Conservation (phyloP, 2,888 invertebrate species). For the Apamea crenata region DNA sequence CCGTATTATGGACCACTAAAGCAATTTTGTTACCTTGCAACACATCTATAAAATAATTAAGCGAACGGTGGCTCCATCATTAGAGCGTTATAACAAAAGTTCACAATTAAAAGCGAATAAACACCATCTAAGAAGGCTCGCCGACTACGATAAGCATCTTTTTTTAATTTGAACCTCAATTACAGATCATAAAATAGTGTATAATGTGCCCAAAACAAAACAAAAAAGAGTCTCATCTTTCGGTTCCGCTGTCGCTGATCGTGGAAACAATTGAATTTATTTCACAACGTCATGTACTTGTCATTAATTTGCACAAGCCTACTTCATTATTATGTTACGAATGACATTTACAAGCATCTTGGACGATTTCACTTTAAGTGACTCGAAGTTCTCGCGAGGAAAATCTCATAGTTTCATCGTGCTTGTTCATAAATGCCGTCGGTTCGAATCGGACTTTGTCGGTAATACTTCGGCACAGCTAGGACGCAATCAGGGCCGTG, state of each 20-base stretch:
- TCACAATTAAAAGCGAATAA: slow-evolving; percentile 82
- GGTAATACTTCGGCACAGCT: slow-evolving; percentile 52
- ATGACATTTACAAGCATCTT: slow-evolving; percentile 31
- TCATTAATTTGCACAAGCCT: slow-evolving; percentile 43
- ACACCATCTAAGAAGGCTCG: slow-evolving; percentile 80
- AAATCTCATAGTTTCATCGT: slow-evolving; percentile 43
- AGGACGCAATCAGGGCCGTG: slow-evolving; percentile 59
- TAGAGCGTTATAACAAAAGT: slow-evolving; percentile 82
- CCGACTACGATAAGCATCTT: slow-evolving; percentile 74
- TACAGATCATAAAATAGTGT: slow-evolving; percentile 70
- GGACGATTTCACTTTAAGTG: slow-evolving; percentile 46
- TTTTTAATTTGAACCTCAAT: slow-evolving; percentile 74
- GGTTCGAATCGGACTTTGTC: slow-evolving; percentile 60
- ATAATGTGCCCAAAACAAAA: slow-evolving; percentile 51
- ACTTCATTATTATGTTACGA: slow-evolving; percentile 30
- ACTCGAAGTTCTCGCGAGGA: slow-evolving; percentile 18
- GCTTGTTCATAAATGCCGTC: slow-evolving; percentile 49
- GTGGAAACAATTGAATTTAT: slow-evolving; percentile 64
- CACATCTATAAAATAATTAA: slow-evolving; percentile 79
- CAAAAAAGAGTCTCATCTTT: slow-evolving; percentile 42
- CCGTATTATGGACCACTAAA: slow-evolving; percentile 72
- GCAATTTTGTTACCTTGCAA: slow-evolving; percentile 75
- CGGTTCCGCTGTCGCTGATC: slow-evolving; percentile 45
- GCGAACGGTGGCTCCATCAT: slow-evolving; percentile 78
- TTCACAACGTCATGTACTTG: slow-evolving; percentile 42